phyloP scores from a whole-genome alignment of 2,113 vertebrate genomes.

The Salvator merianae region DNA sequence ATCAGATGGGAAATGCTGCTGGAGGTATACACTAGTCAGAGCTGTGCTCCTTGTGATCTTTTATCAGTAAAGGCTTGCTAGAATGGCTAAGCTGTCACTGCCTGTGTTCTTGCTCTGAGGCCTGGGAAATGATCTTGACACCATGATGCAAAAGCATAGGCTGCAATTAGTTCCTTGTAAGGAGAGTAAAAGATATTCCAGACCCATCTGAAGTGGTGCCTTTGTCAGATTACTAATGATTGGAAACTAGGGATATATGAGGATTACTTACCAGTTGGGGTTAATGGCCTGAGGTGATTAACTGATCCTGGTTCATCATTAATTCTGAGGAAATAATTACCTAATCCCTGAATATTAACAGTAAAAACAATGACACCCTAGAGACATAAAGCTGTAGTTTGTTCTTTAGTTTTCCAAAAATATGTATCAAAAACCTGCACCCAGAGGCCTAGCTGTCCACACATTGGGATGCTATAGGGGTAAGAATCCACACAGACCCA shows the following conservation, averaged over 20 bases:
- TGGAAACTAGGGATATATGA: constrained; percentile 18
- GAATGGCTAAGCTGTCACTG: too few species aligned
- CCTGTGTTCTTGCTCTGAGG: too few species aligned
- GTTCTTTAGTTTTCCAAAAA: constrained; percentile 48
- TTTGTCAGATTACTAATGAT: neutral
- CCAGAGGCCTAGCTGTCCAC: too few species aligned
- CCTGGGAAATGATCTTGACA: too few species aligned
- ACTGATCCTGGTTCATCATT: constrained; percentile 35
- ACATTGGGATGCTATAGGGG: too few species aligned
- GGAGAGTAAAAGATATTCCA: neutral
- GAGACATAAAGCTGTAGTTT: constrained; percentile 50
- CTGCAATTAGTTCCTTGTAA: neutral
- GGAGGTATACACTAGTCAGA: too few species aligned
- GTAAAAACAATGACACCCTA: constrained; percentile 48
- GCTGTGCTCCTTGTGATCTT: too few species aligned
- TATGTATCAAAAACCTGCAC: neutral
- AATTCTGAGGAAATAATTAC: constrained; percentile 36
- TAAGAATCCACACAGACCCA: too few species aligned
- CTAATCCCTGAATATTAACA: constrained; percentile 37
- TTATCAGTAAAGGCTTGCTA: too few species aligned
- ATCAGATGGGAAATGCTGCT: too few species aligned
- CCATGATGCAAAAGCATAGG: neutral
- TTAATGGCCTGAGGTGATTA: constrained; percentile 63
- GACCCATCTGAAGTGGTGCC: neutral
- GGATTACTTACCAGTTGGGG: constrained; percentile 54